phyloP scores from a whole-genome alignment of 1,140 invertebrate species.

The Caerostris darwini region DNA sequence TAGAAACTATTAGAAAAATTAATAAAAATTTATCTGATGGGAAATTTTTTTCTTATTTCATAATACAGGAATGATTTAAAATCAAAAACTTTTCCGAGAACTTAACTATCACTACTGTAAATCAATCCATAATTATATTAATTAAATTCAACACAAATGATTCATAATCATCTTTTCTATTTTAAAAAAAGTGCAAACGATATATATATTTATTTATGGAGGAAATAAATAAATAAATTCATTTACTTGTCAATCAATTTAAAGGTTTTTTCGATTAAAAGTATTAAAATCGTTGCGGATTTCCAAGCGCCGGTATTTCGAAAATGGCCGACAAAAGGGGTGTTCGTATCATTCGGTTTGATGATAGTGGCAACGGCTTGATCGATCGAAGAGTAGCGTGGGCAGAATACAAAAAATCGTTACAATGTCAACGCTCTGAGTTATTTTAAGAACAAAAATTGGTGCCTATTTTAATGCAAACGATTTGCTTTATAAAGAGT shows the following conservation, averaged over 20 bases:
- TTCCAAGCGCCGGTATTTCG: background rate
- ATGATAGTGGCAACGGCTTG: constrained; percentile 43
- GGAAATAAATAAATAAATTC: too few species aligned
- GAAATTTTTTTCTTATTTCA: too few species aligned
- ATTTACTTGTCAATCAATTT: background rate
- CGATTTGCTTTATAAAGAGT: constrained; percentile 12
- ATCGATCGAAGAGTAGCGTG: constrained; percentile 57
- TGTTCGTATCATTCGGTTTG: background rate
- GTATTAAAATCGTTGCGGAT: background rate
- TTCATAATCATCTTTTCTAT: too few species aligned
- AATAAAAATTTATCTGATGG: too few species aligned
- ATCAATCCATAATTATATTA: too few species aligned
- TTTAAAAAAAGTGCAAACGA: too few species aligned
- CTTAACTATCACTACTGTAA: too few species aligned
- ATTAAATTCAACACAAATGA: too few species aligned
- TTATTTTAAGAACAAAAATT: constrained; percentile 63
- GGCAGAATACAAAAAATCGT: constrained; percentile 63
- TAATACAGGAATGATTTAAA: too few species aligned
- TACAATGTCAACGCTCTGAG: constrained; percentile 73
- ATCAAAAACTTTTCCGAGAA: too few species aligned
- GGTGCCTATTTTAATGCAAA: constrained; percentile 25
- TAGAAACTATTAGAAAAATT: too few species aligned
- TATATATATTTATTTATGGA: too few species aligned
- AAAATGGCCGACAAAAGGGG: constrained; percentile 10
- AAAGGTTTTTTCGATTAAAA: background rate